A percentile compares a stretch with the other conserved stretches of the same genome.
phyloP scores from a whole-genome alignment of 2,113 vertebrate genomes.

The Hydrochoerus hydrochaeris region DNA sequence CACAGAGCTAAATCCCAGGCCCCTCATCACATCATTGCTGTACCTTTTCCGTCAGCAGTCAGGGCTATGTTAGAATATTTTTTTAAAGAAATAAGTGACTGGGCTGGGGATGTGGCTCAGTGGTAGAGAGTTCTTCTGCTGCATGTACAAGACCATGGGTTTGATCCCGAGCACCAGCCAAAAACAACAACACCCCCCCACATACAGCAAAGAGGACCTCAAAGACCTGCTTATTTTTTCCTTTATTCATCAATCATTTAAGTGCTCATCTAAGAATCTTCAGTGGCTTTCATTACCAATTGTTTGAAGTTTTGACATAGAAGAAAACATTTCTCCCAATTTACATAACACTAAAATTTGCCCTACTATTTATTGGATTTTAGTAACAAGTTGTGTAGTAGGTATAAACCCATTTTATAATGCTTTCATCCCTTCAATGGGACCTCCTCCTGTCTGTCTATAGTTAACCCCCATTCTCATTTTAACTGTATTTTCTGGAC shows the following conservation, averaged over 20 bases:
- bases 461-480: not conserved
- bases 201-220: not conserved
- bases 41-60: not conserved
- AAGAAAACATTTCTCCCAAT: not conserved
- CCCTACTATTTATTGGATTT: not conserved
- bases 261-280: not conserved
- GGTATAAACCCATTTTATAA: not conserved
- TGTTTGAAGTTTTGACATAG: not conserved
- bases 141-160: not conserved
- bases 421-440: not conserved
- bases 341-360: not conserved
- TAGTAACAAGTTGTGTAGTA: not conserved
- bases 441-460: not conserved
- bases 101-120: not conserved
- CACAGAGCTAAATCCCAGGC: no score
- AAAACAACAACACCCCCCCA: not conserved
- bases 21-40: not conserved
- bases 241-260: not conserved
- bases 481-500: not conserved
- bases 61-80: not conserved
- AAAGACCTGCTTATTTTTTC: not conserved
- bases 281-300: not conserved
- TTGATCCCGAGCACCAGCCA: not conserved
- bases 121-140: not conserved
- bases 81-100: not conserved